Conservation (phyloP, 2,113 vertebrate species). For the Pampusana beccarii region DNA sequence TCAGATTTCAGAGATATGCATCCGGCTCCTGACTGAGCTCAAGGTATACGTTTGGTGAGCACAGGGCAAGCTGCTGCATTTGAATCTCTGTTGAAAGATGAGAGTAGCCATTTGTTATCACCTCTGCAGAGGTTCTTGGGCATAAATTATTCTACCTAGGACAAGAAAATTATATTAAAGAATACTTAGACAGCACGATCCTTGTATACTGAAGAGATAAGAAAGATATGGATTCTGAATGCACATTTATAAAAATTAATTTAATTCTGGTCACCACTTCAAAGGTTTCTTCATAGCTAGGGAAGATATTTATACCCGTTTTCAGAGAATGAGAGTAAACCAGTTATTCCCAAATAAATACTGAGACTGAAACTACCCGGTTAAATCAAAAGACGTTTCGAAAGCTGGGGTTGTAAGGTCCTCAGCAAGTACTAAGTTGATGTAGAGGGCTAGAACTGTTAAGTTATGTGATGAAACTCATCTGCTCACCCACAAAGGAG, state of each 20-base stretch:
- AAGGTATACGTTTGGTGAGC: background rate
- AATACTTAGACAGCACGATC: background rate
- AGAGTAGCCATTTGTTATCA: background rate
- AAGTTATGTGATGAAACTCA: background rate
- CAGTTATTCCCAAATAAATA: background rate
- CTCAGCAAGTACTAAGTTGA: background rate
- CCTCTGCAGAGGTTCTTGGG: background rate
- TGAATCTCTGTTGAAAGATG: background rate
- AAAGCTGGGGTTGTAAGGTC: background rate
- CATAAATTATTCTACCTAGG: slow-evolving; percentile 12
- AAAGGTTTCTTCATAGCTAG: background rate
- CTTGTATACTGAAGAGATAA: background rate
- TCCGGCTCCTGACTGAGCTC: fast-evolving
- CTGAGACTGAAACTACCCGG: background rate
- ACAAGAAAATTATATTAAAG: slow-evolving; percentile 29
- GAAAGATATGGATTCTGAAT: background rate
- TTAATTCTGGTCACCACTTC: background rate
- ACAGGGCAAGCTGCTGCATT: background rate
- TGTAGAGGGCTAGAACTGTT: background rate
- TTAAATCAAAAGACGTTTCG: background rate
- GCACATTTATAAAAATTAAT: background rate
- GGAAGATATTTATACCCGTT: background rate
- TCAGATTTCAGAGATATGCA: background rate
- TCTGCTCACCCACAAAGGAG: background rate
- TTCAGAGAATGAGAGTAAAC: background rate